These are phyloP conservation scores for Columba janthina DNA, from an alignment of 2,113 vertebrate species.

Conservation along the genomic window DNA sequence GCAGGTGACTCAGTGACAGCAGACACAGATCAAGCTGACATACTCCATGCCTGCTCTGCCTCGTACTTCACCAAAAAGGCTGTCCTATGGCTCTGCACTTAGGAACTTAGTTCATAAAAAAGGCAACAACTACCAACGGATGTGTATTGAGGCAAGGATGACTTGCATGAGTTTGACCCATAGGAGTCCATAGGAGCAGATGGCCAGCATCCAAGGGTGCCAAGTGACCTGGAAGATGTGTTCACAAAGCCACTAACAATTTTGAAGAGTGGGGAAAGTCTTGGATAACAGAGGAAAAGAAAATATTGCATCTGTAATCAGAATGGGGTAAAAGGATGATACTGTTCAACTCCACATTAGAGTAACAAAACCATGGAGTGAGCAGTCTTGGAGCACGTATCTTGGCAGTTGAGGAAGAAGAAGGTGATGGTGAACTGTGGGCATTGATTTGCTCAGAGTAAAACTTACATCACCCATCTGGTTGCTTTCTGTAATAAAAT, in stretches of 20 bases:
- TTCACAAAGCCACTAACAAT: background rate
- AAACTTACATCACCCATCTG: background rate
- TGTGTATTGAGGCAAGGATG: background rate
- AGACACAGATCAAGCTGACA: background rate
- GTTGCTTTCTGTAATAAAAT: background rate
- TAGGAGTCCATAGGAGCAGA: background rate
- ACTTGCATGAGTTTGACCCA: background rate
- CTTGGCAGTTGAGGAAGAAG: background rate
- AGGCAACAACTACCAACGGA: background rate
- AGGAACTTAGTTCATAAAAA: background rate
- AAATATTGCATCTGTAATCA: background rate
- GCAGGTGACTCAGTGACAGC: background rate
- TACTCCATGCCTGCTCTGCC: background rate
- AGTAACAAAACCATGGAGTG: background rate
- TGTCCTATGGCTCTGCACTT: background rate
- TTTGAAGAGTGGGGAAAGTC: background rate
- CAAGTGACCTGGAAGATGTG: background rate
- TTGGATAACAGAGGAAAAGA: background rate
- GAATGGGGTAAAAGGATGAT: background rate
- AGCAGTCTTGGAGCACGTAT: background rate
- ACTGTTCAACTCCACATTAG: background rate
- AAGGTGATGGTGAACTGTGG: background rate
- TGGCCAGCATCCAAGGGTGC: background rate
- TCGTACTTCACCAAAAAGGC: background rate
- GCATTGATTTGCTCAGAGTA: background rate